Base-by-base conservation (phyloP, 2,113 vertebrate species). In the Poeciliopsis turrubarensis region DNA sequence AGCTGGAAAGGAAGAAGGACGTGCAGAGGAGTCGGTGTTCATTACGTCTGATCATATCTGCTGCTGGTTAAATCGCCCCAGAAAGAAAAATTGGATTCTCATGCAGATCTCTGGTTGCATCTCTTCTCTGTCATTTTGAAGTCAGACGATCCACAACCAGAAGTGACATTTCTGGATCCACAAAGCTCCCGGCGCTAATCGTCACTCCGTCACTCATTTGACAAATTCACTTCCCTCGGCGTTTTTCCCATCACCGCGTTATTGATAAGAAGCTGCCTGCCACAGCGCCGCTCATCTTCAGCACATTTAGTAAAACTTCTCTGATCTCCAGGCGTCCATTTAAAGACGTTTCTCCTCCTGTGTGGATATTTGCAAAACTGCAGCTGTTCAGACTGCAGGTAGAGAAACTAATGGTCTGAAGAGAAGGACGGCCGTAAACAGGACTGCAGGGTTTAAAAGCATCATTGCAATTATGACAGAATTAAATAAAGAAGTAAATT, bases 191-290 rank as follows among this genome's bases (percentile, higher is more conserved):
- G 32, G 60, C 80, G 47, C 29, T 41, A 81, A 86, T 81, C 68
- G 75, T 70, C 60, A 25, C 72, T 39, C 57, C n/a, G 34, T 79
- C 31, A 68, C 72, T 76, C 70, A 75, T 79, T 75, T 77, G 75
- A 77, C 86, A 77, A 74, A 82, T 54, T 60, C 0, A 70, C 57
- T 61, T 72, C 66, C 29, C 70, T 57, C 73, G 77, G 80, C 80
- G 80, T 85, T 83, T 66, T 73, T 77, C 74, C 29, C 27, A 25
- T 60, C 73, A 66, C 22, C 2, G 44, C 57, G 44, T 77, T 65
- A 54, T 66, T 60, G 73, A 81, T 47, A 70, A 65, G 66, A 68
- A 26, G 13, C 5, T 60, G 60, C 41, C 39, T 37, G 72, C 78
- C 75, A 44, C 14, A 6, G 76, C 69, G 63, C 73, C 66, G 67